Base-by-base conservation (phyloP, 2,797 vertebrate genomes). In the Alca torda region DNA sequence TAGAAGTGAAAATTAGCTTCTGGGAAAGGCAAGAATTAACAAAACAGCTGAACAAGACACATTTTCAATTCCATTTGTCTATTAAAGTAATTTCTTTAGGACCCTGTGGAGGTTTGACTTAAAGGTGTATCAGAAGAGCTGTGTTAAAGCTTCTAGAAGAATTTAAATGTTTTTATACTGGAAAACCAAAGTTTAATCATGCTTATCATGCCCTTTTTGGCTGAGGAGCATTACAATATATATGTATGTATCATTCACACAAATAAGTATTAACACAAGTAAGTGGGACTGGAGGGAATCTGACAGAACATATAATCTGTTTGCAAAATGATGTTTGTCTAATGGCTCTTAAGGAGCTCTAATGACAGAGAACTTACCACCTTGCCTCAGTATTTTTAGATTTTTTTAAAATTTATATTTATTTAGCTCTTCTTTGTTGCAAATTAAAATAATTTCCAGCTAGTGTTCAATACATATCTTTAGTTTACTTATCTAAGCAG, bases 1-100 rank as follows among this genome's bases (percentile, higher is more conserved):
- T 73, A 72, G 41, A 88, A 93, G 73, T 37, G 37, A 89, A 97
- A 96, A 94, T 90, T 75, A 76, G 50, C 43, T 90, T 90, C 81
- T 91, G 37, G 51, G 61, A 63, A 72, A 94, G 65, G 64, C 24
- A 83, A 84, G 30, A 59, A 46, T 93, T 83, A 87, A 65, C 10
- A 63, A 67, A 82, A 45, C 30, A 91, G 63, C 26, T 31, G 33
- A 91, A 90, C 16, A 72, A 57, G 30, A 63, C 33, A 75, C 5
- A 16, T 69, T 84, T 89, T 46, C 43, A 63, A 63, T 87, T 75
- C 56, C 2, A 24, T 82, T 84, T 88, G 33, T 46, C 46, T 78
- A 15, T 67, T 35, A 33, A 69, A 80, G 24, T 54, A 0, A 45
- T 81, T 88, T 92, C 21, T 78, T 30, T 28, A 84, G 35, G 57